These are phyloP conservation scores for Synanceia verrucosa DNA, from an alignment of 2,797 vertebrate species.

Conservation along the genomic window DNA sequence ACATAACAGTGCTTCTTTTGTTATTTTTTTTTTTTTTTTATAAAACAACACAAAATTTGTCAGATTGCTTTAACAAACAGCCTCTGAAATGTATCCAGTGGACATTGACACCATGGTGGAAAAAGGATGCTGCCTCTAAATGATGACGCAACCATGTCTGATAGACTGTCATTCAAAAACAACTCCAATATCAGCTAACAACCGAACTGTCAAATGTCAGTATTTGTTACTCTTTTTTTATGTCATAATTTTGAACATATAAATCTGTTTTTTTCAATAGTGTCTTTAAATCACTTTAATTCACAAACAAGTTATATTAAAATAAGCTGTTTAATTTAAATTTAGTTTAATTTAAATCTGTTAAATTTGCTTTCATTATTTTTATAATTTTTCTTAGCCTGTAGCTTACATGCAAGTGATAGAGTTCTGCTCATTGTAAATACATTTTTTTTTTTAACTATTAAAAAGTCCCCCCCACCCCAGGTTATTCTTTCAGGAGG, in stretches of 20 bases:
- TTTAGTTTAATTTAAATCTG: too few species aligned
- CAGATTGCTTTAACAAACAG: background rate
- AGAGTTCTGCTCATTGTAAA: background rate
- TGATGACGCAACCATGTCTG: background rate
- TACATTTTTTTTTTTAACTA: background rate
- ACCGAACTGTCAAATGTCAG: background rate
- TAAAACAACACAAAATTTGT: background rate
- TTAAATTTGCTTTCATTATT: background rate
- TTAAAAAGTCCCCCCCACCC: background rate
- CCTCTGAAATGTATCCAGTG: background rate
- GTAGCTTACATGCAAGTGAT: background rate
- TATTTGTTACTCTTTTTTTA: background rate
- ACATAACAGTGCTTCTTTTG: background rate
- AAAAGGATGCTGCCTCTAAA: background rate
- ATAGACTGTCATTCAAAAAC: background rate
- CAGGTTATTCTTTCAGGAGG: background rate
- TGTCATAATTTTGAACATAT: background rate
- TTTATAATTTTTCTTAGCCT: background rate
- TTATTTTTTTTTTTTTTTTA: background rate
- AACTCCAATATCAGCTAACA: background rate
- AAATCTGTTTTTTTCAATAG: background rate
- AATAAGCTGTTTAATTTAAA: too few species aligned
- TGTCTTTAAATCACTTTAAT: background rate
- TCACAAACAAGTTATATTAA: too few species aligned
- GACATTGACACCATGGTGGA: background rate